Base-by-base conservation (phyloP, 2,888 invertebrate species). In the Dascillus cervinus region DNA sequence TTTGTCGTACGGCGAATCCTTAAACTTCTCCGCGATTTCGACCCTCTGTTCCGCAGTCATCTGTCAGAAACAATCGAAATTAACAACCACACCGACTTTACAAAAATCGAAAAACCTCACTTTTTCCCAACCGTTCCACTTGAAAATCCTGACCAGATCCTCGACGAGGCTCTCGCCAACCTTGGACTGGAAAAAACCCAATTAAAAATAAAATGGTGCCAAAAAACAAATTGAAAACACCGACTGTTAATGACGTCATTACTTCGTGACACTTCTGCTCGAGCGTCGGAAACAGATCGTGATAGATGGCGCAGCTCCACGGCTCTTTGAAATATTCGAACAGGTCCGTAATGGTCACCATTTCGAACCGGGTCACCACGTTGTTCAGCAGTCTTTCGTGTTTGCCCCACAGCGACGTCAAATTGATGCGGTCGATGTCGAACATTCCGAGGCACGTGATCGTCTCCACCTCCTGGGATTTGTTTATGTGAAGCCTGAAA, bases 331-430 rank as follows among this genome's bases (percentile, higher is more conserved):
- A 82, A 62, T 71, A 82, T 3, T 71, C 68, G 54, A 67, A 81
- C 3, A 83, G 67, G 54, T 87, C 82, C 0, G 66, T 60, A 17
- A 87, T 77, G 35, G 73, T 58, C 1, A 71, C 64, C 58, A 72
- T 64, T 64, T 74, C 64, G 56, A 71, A 82, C 32, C 81, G 69
- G 10, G 64, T 54, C 26, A 74, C 63, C 19, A 87, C 50, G 49
- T 81, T 77, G 59, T 85, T 80, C 37, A 86, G 68, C 47, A 79
- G 63, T 11, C 72, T 70, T 49, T 86, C 82, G 55, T 87, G 85
- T 43, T 79, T 75, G 0, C 84, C 85, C 57, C 78, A 85, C 17
- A 87, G 54, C 37, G 71, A 66, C 1, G 71, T 60, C 9, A 82
- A 49, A 38, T 79, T 76, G 17, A 71, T 70, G 1, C 69, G 53